Evolutionary conservation across 64 coral and sea anemone genomes (phyloP), one percentile per base, ranked within the genome.

Genomic region (Orbicella faveolata): DNA sequence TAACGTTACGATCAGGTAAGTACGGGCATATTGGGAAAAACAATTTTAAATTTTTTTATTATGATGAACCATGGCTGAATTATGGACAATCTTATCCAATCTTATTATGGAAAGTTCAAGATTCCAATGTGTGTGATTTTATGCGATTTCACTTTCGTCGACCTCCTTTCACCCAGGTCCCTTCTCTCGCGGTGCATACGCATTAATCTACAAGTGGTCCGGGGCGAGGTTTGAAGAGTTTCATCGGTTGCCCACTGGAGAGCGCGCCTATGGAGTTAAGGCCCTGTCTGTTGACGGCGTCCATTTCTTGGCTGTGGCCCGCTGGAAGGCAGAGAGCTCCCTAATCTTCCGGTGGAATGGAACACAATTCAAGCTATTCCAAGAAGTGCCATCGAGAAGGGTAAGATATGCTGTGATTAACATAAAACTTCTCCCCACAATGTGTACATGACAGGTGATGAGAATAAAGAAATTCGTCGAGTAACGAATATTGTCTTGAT

Each of bases 281-380:
- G 89, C 91, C 34, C 44, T 96, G 57, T 77, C 48, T 20, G 84
- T 94, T 34, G 92, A 94, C 33, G 77, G 92, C 23, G 52, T 59
- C 23, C 55, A 63, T 4, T 96, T 88, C 64, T 73, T 96, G 23
- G 95, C 83, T 10, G 92, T 90, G 8, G 95, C 95, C 75, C 88
- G 95, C 20, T 96, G 95, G 95, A 5, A 21, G 67, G 95, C 95
- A 21, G 14, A 79, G 21, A 90, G 86, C 23, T 96, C 95, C 17
- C 61, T 96, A 3, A 93, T 96, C n/a, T 92, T 93, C 83, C 89
- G 87, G 41, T 96, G 95, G 95, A 96, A 96, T 63, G 91, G 92
- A 34, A 96, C 95, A 37, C 2, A 65, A 4, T 96, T 96, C 20
- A 81, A 96, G 16, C 51, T 83, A 39, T 96, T 96, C 73, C 95